Evolutionary conservation across 2,888 invertebrate species (phyloP), one percentile per base, ranked within the genome.

Genomic region (Epiblema foenella): DNA sequence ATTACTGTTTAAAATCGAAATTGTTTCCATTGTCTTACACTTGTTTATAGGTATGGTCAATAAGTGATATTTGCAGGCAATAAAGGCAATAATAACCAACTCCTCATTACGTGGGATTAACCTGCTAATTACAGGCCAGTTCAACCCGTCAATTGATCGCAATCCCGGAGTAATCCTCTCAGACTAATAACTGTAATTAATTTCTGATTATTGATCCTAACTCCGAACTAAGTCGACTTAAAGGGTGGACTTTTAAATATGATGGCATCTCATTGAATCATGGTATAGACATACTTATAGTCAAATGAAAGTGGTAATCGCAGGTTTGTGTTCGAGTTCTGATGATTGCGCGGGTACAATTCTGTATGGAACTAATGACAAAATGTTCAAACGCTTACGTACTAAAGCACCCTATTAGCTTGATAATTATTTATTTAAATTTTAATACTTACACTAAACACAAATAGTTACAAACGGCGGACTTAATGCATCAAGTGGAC

Each of bases 171-270:
- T 65, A 65, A 65, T 65, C 58, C 67, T 67, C 49, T 58, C 39
- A 58, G 49, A 12, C 37, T 67, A 51, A 67, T 67, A 37, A 58
- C 58, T 37, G 58, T 67, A 67, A 58, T 67, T 67, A 67, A 67
- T 58, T 67, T 58, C 67, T 67, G 67, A 67, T 67, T 37, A 66
- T 66, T 58, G 51, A 67, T 51, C 15, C 67, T 67, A 67, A 57
- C 57, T 57, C 58, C 54, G 33, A 37, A 7, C 67, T 58, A 67
- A 58, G 58, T 67, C 67, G 67, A 58, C 57, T 58, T 67, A 67
- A 51, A 58, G 57, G 37, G 58, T 58, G 39, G 58, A 67, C 46
- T 15, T 57, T 66, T 56, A 57, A 42, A 57, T 56, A 24, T 39
- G 29, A 29, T 54, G 18, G 7, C 37, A 39, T 42, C 1, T 54